Evolutionary conservation across 2,113 vertebrate species (phyloP).

Genomic region (Lophura nycthemera): DNA sequence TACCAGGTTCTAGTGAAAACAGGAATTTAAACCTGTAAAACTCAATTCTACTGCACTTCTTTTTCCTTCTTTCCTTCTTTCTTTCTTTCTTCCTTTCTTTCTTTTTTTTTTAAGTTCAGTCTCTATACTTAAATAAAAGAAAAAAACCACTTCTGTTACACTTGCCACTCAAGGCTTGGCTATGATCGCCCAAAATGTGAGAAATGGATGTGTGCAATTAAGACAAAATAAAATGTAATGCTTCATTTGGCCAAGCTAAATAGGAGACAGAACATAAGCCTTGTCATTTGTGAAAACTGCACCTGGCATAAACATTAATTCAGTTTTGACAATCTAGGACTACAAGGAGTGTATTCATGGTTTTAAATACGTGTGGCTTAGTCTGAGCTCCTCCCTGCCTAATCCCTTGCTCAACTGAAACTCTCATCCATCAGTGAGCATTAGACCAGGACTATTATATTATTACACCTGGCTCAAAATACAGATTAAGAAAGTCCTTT

Average conservation of each 20-base stretch:
- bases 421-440: not conserved
- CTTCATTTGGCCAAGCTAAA: slow-evolving; percentile 29
- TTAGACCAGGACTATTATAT: not conserved
- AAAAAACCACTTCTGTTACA: not conserved
- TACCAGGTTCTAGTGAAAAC: not conserved
- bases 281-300: slow-evolving; percentile 43
- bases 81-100: too few species aligned
- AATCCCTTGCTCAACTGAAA: slow-evolving; percentile 26
- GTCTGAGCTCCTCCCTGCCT: slow-evolving; percentile 26
- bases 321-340: slow-evolving; percentile 18
- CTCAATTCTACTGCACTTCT: not conserved
- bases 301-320: not conserved
- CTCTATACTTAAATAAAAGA: not conserved
- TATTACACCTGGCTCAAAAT: not conserved
- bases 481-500: not conserved
- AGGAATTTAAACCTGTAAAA: not conserved
- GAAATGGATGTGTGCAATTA: slow-evolving; percentile 18
- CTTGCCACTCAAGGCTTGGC: not conserved
- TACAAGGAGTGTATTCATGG: slow-evolving; percentile 51
- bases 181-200: not conserved
- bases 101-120: not conserved
- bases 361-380: not conserved
- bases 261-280: slow-evolving; percentile 1
- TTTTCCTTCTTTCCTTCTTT: too few species aligned
- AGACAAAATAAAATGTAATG: not conserved